Base-by-base conservation (phyloP, 1,140 invertebrate species). In the Brachionus rotundiformis region DNA sequence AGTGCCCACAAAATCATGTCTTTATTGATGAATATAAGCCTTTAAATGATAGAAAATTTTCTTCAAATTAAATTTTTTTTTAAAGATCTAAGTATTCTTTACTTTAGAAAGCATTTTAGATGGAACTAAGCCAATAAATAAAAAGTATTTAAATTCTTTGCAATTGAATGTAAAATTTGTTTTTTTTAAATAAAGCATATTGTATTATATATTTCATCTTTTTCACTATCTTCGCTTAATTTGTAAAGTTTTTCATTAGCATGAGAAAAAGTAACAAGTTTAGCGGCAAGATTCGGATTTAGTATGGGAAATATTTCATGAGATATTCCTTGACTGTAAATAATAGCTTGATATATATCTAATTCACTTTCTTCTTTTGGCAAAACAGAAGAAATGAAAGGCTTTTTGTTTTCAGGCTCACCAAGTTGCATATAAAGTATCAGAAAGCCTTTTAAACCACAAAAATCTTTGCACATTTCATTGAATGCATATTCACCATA, bases 261-360 rank as follows among this genome's bases (percentile, higher is more conserved):
- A 7, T 49, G 47, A 13, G 47, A 49, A 49, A 49, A 19, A 13
- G 47, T 13, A 13, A 49, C 47, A n/a, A 61, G 19, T 61, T 61
- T 61, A 7, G 6, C 3, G 1, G 16, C 54, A 3, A 61, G 54
- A 3, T 3, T 23, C 7, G 2, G 6, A 23, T 31, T 16, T 31
- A 65, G 31, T 5, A 13, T 3, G 3, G 61, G 8, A 31, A 65
- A 65, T 13, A 65, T 65, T 31, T 29, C 25, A 13, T 31, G 3
- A 31, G 61, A 65, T 8, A 65, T 31, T n/a, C 61, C 61, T 65
- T 65, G 61, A 31, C 25, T 31, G 31, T 65, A 65, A 65, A 65
- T 65, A 3, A 65, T 33, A 31, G 61, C 61, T 65, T 31, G 25
- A 31, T 65, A 13, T 3, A 31, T 13, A 65, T 10, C 11, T 16